A percentile compares a stretch with the other conserved stretches of the same genome.
Evolutionary conservation across 2,113 vertebrate genomes (phyloP).

Genomic region (Paraplagusia blochii): DNA sequence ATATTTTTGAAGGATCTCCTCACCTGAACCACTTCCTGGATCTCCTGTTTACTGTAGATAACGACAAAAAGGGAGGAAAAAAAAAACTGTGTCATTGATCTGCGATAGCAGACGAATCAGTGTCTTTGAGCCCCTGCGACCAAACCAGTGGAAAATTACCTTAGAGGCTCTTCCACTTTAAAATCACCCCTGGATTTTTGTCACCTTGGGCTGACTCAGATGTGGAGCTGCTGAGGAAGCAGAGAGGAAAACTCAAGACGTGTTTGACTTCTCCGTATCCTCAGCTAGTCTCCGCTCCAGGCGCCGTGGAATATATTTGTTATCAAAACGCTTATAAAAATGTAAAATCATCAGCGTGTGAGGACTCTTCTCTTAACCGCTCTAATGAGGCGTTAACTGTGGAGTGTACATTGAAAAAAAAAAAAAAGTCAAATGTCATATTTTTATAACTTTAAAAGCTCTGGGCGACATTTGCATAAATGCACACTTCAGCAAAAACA

Average conservation of each 20-base stretch:
- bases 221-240: conserved; percentile 66
- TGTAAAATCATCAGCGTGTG: conserved; percentile 4
- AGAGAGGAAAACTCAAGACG: conserved; percentile 50
- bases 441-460: not conserved
- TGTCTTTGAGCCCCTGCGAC: conserved; percentile 32
- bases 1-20: no score
- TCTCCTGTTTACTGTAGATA: conserved; percentile 54
- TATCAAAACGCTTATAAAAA: conserved; percentile 26
- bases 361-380: conserved; percentile 10
- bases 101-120: conserved; percentile 43
- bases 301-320: conserved; percentile 14
- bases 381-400: not conserved
- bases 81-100: conserved; percentile 30
- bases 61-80: conserved; percentile 34
- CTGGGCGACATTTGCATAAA: not conserved
- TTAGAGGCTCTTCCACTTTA: conserved; percentile 39
- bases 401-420: not conserved
- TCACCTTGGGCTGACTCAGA: conserved; percentile 70
- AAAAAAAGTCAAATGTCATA: not conserved
- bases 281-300: conserved; percentile 9
- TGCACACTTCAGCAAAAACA: not conserved
- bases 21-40: conserved; percentile 60
- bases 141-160: conserved; percentile 52
- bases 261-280: conserved; percentile 27
- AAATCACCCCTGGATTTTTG: conserved; percentile 65